Conservation (phyloP, 2,113 vertebrate genomes). For the Hiodon alosoides region DNA sequence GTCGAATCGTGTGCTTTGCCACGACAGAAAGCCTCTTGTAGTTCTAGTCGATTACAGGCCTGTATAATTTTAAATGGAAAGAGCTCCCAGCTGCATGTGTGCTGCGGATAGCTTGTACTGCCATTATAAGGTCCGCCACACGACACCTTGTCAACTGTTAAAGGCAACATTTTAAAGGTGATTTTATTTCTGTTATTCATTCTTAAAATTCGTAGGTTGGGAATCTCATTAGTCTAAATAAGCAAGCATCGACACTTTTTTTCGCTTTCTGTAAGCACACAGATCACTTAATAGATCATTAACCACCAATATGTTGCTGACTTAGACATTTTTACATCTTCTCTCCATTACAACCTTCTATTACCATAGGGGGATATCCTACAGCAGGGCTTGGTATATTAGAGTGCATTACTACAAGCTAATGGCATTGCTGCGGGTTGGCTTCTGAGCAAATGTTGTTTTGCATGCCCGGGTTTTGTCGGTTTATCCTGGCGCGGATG, state of each 20-base stretch:
- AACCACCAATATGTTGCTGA: slow-evolving; percentile 78
- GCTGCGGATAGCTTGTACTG: slow-evolving; percentile 42
- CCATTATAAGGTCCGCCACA: slow-evolving; percentile 44
- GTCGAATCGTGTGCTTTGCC: slow-evolving; percentile 26
- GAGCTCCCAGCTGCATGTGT: slow-evolving; percentile 36
- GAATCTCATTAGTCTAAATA: slow-evolving; percentile 72
- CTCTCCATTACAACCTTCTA: slow-evolving; percentile 66
- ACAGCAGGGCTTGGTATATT: slow-evolving; percentile 53
- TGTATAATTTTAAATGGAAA: slow-evolving; percentile 41
- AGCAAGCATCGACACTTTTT: slow-evolving; percentile 81
- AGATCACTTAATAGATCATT: slow-evolving; percentile 82
- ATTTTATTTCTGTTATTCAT: slow-evolving; percentile 75
- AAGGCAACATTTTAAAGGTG: slow-evolving; percentile 61
- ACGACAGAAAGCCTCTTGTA: slow-evolving; percentile 12
- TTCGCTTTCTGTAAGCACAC: slow-evolving; percentile 73
- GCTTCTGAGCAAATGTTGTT: slow-evolving; percentile 36
- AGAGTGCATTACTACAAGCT: slow-evolving; percentile 51
- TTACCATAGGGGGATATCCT: slow-evolving; percentile 54
- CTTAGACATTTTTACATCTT: slow-evolving; percentile 65
- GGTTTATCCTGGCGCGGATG: not conserved
- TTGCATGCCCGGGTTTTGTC: not conserved
- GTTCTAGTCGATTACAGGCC: slow-evolving; percentile 25
- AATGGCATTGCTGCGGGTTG: slow-evolving; percentile 52
- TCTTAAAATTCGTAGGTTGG: slow-evolving; percentile 78
- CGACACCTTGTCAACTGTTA: slow-evolving; percentile 51